phyloP scores from a whole-genome alignment of 35 echinoderm and acorn worm species.

The Patiria miniata region DNA sequence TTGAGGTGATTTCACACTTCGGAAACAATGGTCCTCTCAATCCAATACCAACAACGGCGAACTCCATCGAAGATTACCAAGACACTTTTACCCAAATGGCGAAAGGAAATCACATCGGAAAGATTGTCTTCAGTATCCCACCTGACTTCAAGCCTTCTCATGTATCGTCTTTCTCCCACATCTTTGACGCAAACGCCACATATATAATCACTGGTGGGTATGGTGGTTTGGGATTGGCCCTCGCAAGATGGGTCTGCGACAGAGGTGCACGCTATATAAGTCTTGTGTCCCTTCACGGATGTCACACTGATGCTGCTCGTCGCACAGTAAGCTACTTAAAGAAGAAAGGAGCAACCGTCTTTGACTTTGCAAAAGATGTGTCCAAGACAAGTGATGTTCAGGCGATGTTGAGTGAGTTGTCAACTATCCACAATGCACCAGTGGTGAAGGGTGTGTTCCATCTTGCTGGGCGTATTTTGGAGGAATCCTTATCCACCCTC shows the following conservation, averaged over 20 bases:
- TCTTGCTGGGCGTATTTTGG: slow-evolving; percentile 42
- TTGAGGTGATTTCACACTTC: slow-evolving; percentile 13
- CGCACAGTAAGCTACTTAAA: slow-evolving; percentile 49
- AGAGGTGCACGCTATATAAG: slow-evolving; percentile 78
- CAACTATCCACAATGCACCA: not conserved
- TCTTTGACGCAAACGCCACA: slow-evolving; percentile 72
- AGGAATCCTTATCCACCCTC: slow-evolving; percentile 28
- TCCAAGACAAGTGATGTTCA: not conserved
- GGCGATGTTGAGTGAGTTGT: not conserved
- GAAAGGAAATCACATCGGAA: slow-evolving; percentile 18
- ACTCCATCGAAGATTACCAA: slow-evolving; percentile 22
- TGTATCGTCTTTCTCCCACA: slow-evolving; percentile 3
- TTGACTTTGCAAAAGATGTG: not conserved
- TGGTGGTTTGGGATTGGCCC: slow-evolving; percentile 53
- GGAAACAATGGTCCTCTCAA: slow-evolving; percentile 8
- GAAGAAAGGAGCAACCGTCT: slow-evolving; percentile 36
- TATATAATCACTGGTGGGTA: slow-evolving; percentile 71
- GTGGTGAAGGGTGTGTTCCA: slow-evolving; percentile 52
- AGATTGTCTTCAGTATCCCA: slow-evolving; percentile 42
- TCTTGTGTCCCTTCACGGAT: slow-evolving; percentile 37
- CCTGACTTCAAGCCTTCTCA: slow-evolving; percentile 36
- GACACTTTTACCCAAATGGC: not conserved
- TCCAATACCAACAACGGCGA: slow-evolving; percentile 42
- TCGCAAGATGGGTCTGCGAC: slow-evolving; percentile 65
- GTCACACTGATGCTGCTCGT: not conserved